Percentiles rank a stretch among this genome's conserved stretches.
These are phyloP conservation scores for Galeruca laticollis DNA, from an alignment of 2,888 invertebrate species.

Conservation along the genomic window DNA sequence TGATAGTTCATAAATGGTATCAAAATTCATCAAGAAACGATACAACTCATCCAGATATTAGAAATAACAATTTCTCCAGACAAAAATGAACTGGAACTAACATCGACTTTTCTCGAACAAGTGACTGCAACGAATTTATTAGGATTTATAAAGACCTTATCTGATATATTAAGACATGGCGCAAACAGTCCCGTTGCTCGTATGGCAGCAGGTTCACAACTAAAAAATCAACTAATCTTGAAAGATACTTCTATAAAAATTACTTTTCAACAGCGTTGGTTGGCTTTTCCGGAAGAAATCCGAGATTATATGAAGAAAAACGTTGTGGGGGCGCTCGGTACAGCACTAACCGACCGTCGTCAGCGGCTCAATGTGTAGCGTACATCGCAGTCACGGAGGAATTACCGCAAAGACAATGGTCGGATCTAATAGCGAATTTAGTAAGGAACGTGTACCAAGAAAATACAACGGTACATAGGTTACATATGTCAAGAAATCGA, in stretches of 20 bases:
- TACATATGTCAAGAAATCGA: conserved; percentile 99
- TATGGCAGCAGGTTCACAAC: conserved; percentile 97
- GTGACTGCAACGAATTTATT: conserved; percentile 93
- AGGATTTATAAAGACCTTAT: conserved; percentile 92
- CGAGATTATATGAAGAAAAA: conserved; percentile 93
- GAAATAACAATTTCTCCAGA: conserved; percentile 98
- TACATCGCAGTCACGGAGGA: conserved; percentile 98
- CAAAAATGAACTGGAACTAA: conserved; percentile 93
- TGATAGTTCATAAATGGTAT: conserved; percentile 23
- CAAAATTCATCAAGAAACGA: conserved; percentile 65
- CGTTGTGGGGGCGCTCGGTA: conserved; percentile 93
- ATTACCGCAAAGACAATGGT: conserved; percentile 93
- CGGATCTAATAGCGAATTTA: conserved; percentile 86
- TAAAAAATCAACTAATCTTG: conserved; percentile 97
- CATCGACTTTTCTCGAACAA: conserved; percentile 92
- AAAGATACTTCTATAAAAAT: conserved; percentile 87
- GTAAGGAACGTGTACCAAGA: conserved; percentile 92
- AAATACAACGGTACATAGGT: conserved; percentile 92
- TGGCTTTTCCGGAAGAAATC: conserved; percentile 87
- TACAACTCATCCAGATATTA: conserved; percentile 88
- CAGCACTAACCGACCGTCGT: conserved; percentile 94
- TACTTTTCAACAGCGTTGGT: conserved; percentile 93
- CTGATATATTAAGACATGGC: conserved; percentile 90
- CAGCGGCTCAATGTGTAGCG: conserved; percentile 99
- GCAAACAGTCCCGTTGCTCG: conserved; percentile 94